phyloP scores from a whole-genome alignment of 2,888 invertebrate species.

The Eupithecia subfuscata region DNA sequence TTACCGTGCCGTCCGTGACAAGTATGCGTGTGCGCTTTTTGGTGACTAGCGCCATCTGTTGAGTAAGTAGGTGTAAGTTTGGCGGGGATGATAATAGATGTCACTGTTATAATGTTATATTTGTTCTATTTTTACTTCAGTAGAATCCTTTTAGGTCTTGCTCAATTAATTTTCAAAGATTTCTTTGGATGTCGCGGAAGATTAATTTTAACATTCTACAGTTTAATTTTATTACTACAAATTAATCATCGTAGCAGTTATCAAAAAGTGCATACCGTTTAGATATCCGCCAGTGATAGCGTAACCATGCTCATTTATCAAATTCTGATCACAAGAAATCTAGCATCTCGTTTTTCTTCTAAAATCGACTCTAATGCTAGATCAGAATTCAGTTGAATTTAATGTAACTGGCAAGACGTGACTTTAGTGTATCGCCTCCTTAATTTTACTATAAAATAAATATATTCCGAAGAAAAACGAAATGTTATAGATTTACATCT shows the following conservation, averaged over 20 bases:
- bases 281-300: constrained; percentile 55
- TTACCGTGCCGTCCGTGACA: not conserved
- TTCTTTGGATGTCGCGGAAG: not conserved
- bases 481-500: not conserved
- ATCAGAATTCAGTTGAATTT: not conserved
- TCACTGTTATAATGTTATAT: constrained; percentile 21
- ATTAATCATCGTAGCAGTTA: constrained; percentile 35
- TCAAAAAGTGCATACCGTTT: constrained; percentile 55
- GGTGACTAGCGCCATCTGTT: constrained; percentile 39
- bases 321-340: not conserved
- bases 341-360: not conserved
- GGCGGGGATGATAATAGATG: constrained; percentile 19
- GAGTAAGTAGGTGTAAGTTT: not conserved
- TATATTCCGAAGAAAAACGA: not conserved
- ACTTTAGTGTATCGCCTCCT: not conserved
- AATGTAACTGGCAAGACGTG: not conserved
- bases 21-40: constrained; percentile 43
- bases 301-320: constrained; percentile 67
- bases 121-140: not conserved
- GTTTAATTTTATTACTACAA: not conserved
- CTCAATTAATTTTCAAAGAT: not conserved
- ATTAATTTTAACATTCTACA: not conserved
- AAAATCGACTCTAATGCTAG: not conserved
- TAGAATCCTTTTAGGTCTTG: constrained; percentile 3
- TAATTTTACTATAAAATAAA: not conserved